Evolutionary conservation across 2,797 vertebrate species (phyloP).

Genomic region (Coregonus ussuriensis): DNA sequence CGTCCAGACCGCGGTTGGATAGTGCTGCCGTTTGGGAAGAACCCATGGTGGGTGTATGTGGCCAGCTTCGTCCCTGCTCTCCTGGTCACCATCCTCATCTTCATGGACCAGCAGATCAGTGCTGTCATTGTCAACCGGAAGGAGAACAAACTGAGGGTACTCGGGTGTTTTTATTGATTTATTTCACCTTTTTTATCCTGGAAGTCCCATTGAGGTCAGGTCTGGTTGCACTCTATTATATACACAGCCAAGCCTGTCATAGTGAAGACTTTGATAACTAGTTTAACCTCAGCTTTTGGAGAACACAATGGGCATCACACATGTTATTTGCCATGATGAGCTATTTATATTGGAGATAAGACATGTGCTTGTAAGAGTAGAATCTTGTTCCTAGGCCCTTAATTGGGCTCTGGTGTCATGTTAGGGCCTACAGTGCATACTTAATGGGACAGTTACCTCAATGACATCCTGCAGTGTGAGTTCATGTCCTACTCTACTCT

Average conservation of each 20-base stretch:
- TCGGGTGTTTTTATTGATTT: too few relatives aligned
- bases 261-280: too few relatives aligned
- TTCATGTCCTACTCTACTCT: background rate
- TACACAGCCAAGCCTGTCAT: too few relatives aligned
- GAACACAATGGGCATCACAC: too few relatives aligned
- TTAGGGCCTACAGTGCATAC: background rate
- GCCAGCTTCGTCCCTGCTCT: slow-evolving; percentile 91
- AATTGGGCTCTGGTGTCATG: background rate
- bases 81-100: slow-evolving; percentile 96
- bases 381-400: too few relatives aligned
- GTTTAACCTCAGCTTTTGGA: too few relatives aligned
- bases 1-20: slow-evolving; percentile 90
- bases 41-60: slow-evolving; percentile 95
- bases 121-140: slow-evolving; percentile 97
- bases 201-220: background rate
- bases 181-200: background rate
- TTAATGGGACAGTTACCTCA: background rate
- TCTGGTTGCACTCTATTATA: too few relatives aligned
- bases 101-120: slow-evolving; percentile 99
- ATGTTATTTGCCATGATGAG: too few relatives aligned
- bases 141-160: slow-evolving; percentile 91
- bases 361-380: too few relatives aligned
- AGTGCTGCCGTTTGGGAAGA: slow-evolving; percentile 93
- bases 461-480: background rate
- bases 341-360: too few relatives aligned